These are phyloP conservation scores for Hypsibius dujardini DNA, from an alignment of 1,140 invertebrate genomes.

Conservation along the genomic window DNA sequence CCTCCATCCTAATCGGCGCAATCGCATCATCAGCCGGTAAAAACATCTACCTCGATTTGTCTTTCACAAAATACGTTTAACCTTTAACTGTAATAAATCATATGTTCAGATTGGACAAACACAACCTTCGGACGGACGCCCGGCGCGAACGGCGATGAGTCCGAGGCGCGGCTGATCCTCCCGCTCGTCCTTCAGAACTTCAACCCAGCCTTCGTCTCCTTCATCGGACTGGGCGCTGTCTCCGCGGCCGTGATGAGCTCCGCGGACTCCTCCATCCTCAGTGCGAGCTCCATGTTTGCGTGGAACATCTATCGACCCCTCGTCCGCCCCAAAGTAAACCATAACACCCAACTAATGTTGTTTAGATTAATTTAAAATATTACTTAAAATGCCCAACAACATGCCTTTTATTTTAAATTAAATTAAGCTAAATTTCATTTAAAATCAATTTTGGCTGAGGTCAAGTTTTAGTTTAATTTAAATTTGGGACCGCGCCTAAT, in stretches of 20 bases:
- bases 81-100: no score
- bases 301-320: slow-evolving; percentile 92
- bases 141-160: slow-evolving; percentile 45
- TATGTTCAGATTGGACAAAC: slow-evolving; percentile 65
- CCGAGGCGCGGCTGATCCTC: slow-evolving; percentile 75
- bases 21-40: slow-evolving; percentile 81
- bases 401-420: no score
- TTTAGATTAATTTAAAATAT: no score
- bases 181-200: slow-evolving; percentile 90
- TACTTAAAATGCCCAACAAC: no score
- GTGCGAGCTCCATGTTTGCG: slow-evolving; percentile 93
- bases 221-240: slow-evolving; percentile 90
- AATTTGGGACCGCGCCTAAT: no score
- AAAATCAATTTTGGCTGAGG: slow-evolving; percentile 13
- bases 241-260: slow-evolving; percentile 96
- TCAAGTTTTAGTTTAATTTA: no score
- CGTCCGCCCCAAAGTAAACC: slow-evolving; percentile 64
- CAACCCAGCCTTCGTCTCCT: slow-evolving; percentile 74
- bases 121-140: slow-evolving; percentile 48
- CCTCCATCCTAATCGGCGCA: slow-evolving; percentile 83
- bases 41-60: background rate
- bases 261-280: slow-evolving; percentile 87
- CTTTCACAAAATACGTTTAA: background rate
- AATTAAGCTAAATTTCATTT: slow-evolving; percentile 16
- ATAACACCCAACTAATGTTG: background rate